These are phyloP conservation scores for Physella acuta DNA, from an alignment of 1,140 invertebrate genomes.

Conservation along the genomic window DNA sequence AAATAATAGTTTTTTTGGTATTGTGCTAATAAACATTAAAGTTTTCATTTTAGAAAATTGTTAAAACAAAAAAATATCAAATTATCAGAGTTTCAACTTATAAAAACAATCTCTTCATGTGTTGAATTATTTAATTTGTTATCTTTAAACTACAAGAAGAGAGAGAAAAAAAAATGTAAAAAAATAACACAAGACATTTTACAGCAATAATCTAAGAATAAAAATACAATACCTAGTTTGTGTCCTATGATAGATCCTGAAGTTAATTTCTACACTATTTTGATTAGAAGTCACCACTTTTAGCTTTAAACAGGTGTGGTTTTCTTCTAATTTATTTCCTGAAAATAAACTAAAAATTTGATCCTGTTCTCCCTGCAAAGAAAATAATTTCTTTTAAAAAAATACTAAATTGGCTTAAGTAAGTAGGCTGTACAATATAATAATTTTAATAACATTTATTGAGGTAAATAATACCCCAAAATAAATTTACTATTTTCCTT, in stretches of 20 bases:
- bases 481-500: neutral
- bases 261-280: neutral
- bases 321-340: neutral
- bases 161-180: neutral
- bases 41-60: too few relatives aligned
- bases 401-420: neutral
- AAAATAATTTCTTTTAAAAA: neutral
- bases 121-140: neutral
- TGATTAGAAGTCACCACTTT: neutral
- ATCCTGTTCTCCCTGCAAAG: neutral
- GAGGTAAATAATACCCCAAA: neutral
- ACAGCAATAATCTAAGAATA: neutral
- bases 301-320: neutral
- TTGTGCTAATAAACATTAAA: too few relatives aligned
- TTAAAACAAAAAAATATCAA: neutral
- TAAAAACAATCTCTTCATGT: neutral
- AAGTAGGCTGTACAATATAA: neutral
- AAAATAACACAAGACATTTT: neutral
- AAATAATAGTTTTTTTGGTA: too few relatives aligned
- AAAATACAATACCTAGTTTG: neutral
- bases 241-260: conserved; percentile 7
- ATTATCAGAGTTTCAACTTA: neutral
- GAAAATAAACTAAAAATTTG: neutral
- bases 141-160: neutral
- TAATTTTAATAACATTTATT: neutral